Percentiles rank a stretch among this genome's conserved stretches.
Conservation (phyloP, 2,113 vertebrate species). For the Pedionomus torquatus region DNA sequence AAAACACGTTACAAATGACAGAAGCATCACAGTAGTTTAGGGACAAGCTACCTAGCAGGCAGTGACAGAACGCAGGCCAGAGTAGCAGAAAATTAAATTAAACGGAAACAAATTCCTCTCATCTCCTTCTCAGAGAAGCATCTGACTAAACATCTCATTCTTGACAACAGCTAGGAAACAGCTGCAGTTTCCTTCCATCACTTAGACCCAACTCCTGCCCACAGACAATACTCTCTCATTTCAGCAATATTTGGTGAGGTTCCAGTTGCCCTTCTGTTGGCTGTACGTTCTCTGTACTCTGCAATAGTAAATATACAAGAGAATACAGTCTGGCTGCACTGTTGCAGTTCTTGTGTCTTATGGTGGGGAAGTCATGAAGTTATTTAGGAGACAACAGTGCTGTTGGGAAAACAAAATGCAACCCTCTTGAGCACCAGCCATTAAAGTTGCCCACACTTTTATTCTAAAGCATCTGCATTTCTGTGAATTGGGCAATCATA, state of each 20-base stretch:
- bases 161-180: not conserved
- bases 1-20: not conserved
- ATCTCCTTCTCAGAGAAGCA: not conserved
- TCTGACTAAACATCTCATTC: not conserved
- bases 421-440: not conserved
- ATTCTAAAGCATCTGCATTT: not conserved
- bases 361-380: not conserved
- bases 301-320: not conserved
- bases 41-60: not conserved
- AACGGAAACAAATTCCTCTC: not conserved
- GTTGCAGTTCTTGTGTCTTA: not conserved
- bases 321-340: not conserved
- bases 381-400: not conserved
- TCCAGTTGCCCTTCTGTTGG: not conserved
- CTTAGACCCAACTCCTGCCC: not conserved
- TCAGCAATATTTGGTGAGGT: not conserved
- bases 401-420: not conserved
- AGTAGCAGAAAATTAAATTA: not conserved
- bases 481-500: not conserved
- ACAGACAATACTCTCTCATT: not conserved
- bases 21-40: not conserved
- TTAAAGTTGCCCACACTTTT: not conserved
- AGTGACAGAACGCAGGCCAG: not conserved
- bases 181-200: not conserved
- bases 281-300: not conserved